Evolutionary conservation across 1,140 invertebrate species (phyloP).

Genomic region (Drosophila lacteicornis): DNA sequence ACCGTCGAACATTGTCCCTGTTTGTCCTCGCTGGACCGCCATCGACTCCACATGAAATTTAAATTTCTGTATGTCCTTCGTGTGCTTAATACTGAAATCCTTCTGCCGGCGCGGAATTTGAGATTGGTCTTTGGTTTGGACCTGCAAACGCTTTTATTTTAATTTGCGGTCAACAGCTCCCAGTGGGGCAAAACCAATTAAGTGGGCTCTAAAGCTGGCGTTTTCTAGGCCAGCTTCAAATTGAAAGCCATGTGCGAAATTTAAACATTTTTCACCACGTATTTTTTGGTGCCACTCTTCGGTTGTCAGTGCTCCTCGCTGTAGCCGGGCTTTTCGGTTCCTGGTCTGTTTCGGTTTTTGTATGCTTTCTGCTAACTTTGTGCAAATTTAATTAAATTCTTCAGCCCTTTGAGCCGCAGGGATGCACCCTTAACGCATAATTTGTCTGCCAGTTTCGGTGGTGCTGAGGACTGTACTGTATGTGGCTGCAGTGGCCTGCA

Average conservation of each 20-base stretch:
- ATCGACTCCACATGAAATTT: slow-evolving; percentile 24
- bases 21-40: slow-evolving; percentile 18
- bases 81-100: slow-evolving; percentile 19
- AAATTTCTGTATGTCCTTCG: slow-evolving; percentile 22
- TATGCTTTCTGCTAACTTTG: slow-evolving; percentile 39
- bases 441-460: slow-evolving; percentile 49
- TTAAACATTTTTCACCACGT: slow-evolving; percentile 31
- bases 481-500: slow-evolving; percentile 26
- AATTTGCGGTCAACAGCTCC: slow-evolving; percentile 47
- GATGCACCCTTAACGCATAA: slow-evolving; percentile 68
- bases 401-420: slow-evolving; percentile 68
- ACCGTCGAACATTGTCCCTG: slow-evolving; percentile 23
- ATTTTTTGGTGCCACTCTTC: slow-evolving; percentile 7
- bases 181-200: slow-evolving; percentile 66
- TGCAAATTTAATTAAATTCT: slow-evolving; percentile 77
- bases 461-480: slow-evolving; percentile 13
- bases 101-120: slow-evolving; percentile 1
- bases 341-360: slow-evolving; percentile 27
- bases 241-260: slow-evolving; percentile 50
- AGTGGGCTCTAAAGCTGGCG: slow-evolving; percentile 43
- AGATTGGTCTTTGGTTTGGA: slow-evolving; percentile 10
- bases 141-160: slow-evolving; percentile 45
- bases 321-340: not conserved
- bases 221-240: slow-evolving; percentile 26
- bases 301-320: slow-evolving; percentile 24